Base-by-base conservation (phyloP, 1,140 invertebrate genomes). In the Trachymyrmex septentrionalis region DNA sequence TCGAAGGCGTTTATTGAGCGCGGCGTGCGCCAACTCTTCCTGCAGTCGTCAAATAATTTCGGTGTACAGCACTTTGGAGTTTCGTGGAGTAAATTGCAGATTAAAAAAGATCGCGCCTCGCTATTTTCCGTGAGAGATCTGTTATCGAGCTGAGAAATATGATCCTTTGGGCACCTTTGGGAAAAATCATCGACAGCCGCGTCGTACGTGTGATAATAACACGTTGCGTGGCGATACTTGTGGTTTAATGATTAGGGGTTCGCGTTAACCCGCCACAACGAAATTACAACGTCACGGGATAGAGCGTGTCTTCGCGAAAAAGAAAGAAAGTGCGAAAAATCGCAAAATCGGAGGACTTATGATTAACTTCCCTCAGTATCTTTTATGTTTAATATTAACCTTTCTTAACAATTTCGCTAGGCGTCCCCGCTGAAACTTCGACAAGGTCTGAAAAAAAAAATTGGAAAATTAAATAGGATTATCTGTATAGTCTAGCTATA, bases 161-260 rank as follows among this genome's bases (percentile, higher is more conserved):
- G 80, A 84, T 84, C 57, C 38, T 2, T 50, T n/a, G n/a, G 44
- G 24, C 80, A 63, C 4, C 19, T 10, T 30, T 7, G 44, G 14
- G n/a, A 84, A 84, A 73, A 84, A 75, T 61, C 7, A 57, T 59
- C 80, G 69, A 75, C 38, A 75, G 14, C 67, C 53, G 21, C 48
- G 59, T 78, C 61, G 48, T 30, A 82, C 80, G 69, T 84, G 80
- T 75, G 80, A 84, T 84, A 84, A 84, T 84, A 75, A 84, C 69
- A 84, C 69, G 38, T 44, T 84, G 69, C n/a, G 55, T 19, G 80
- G 44, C 80, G 80, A 75, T 84, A 34, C 67, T 84, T 34, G 80
- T 38, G 53, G 14, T 84, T 84, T 75, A 84, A 75, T 84, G 80
- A 84, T 84, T 84, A 61, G 72, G 55, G 80, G 80, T 84, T 84